phyloP scores from a whole-genome alignment of 2,888 invertebrate species.

The Drosophila formosana region DNA sequence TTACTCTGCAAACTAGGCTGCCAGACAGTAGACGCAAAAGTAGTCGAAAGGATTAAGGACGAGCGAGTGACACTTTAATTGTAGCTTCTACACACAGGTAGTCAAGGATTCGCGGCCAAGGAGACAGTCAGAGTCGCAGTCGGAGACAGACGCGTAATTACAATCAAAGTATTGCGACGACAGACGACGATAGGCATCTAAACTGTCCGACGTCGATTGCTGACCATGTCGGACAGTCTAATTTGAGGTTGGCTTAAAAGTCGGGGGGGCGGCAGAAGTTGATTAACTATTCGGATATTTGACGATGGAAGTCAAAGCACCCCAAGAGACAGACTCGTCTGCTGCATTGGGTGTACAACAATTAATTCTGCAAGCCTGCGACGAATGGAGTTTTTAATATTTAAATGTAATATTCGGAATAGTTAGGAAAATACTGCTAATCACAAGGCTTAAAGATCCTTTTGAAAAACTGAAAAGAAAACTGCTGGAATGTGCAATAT shows the following conservation, averaged over 20 bases:
- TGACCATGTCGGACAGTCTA: slow-evolving; percentile 25
- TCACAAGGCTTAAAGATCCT: no score
- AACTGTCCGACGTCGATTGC: background rate
- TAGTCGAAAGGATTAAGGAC: slow-evolving; percentile 56
- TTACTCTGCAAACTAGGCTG: slow-evolving; percentile 16
- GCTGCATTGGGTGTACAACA: no score
- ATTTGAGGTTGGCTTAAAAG: slow-evolving; percentile 17
- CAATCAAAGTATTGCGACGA: slow-evolving; percentile 18
- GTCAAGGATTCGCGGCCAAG: slow-evolving; percentile 1
- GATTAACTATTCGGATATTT: background rate
- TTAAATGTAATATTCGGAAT: no score
- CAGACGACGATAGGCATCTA: slow-evolving; percentile 15
- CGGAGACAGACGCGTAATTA: slow-evolving; percentile 30
- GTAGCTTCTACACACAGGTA: slow-evolving; percentile 46
- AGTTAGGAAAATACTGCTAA: no score
- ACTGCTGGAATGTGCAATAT: no score
- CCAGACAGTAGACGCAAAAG: background rate
- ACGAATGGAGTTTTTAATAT: no score
- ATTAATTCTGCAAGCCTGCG: no score
- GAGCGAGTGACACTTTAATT: slow-evolving; percentile 46
- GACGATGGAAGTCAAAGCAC: no score
- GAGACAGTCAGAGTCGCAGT: background rate
- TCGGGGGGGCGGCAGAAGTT: background rate
- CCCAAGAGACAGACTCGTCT: background rate
- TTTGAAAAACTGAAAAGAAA: no score